These are phyloP conservation scores for Apeira syringaria DNA, from an alignment of 2,888 invertebrate genomes.

Conservation along the genomic window DNA sequence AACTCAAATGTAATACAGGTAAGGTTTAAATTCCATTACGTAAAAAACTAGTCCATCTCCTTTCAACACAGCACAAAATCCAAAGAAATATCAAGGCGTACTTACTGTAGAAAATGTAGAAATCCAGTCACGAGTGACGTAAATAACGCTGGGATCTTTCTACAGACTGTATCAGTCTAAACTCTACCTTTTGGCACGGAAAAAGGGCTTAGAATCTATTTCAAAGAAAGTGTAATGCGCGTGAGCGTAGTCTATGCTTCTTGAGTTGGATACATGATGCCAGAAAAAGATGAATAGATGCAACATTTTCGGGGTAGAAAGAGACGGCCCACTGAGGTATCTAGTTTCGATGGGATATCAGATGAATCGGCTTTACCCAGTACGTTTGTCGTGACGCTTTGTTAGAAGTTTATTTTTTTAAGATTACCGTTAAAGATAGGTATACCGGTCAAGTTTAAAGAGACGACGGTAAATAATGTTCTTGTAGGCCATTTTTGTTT, in stretches of 20 bases:
- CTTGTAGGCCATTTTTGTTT: too few relatives aligned
- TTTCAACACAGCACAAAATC: slow-evolving; percentile 63
- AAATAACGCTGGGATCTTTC: slow-evolving; percentile 67
- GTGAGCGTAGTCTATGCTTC: slow-evolving; percentile 55
- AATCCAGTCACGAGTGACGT: slow-evolving; percentile 76
- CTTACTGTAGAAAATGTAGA: slow-evolving; percentile 43
- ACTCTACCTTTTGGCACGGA: slow-evolving; percentile 31
- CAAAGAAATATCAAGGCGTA: slow-evolving; percentile 63
- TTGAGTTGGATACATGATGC: slow-evolving; percentile 18
- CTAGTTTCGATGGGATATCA: slow-evolving; percentile 27
- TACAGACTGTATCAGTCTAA: slow-evolving; percentile 34
- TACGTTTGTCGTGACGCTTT: slow-evolving; percentile 31
- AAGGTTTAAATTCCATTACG: slow-evolving; percentile 28
- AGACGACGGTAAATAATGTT: slow-evolving; percentile 6
- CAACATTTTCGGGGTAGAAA: slow-evolving; percentile 25
- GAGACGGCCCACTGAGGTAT: slow-evolving; percentile 35
- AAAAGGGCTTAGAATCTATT: slow-evolving; percentile 39
- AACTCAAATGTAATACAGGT: slow-evolving; percentile 22
- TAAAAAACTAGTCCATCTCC: slow-evolving; percentile 50
- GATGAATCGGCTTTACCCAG: slow-evolving; percentile 32
- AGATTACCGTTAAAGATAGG: slow-evolving; percentile 26
- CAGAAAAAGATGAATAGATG: slow-evolving; percentile 6
- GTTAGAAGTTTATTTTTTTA: slow-evolving; percentile 15
- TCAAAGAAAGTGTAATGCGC: slow-evolving; percentile 54
- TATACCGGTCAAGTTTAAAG: slow-evolving; percentile 29